These are phyloP conservation scores for Perognathus longimembris DNA, from an alignment of 2,113 vertebrate genomes.

Conservation along the genomic window DNA sequence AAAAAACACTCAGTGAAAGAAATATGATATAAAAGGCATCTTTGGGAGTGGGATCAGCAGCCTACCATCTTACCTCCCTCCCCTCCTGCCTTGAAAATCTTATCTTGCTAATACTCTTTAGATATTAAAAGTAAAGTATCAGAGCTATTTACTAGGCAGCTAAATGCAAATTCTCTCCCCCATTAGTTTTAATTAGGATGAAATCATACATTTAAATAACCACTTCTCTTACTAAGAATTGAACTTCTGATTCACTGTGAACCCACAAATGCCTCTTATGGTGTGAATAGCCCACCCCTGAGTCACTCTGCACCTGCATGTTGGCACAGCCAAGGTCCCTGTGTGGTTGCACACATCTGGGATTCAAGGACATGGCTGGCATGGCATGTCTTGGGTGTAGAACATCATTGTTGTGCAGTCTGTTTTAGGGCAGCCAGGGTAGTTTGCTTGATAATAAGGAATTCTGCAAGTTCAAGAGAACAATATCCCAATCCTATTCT, in stretches of 20 bases:
- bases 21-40: slow-evolving; percentile 30
- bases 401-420: background rate
- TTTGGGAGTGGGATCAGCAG: background rate
- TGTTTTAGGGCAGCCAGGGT: background rate
- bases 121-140: slow-evolving; percentile 62
- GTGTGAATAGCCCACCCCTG: slow-evolving; percentile 35
- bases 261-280: slow-evolving; percentile 20
- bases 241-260: slow-evolving; percentile 65
- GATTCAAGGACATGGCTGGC: background rate
- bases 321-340: background rate
- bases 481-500: background rate
- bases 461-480: background rate
- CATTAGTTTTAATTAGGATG: slow-evolving; percentile 78
- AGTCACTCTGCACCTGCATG: slow-evolving; percentile 37
- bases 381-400: background rate
- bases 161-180: slow-evolving; percentile 75
- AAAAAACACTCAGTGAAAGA: slow-evolving; percentile 22
- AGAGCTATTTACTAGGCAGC: slow-evolving; percentile 69
- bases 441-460: slow-evolving; percentile 22
- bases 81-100: slow-evolving; percentile 9
- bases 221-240: slow-evolving; percentile 72
- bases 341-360: background rate
- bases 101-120: slow-evolving; percentile 47
- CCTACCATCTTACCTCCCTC: background rate
- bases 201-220: slow-evolving; percentile 78